Base-by-base conservation (phyloP, 1,140 invertebrate genomes). In the Ceratitis capitata region DNA sequence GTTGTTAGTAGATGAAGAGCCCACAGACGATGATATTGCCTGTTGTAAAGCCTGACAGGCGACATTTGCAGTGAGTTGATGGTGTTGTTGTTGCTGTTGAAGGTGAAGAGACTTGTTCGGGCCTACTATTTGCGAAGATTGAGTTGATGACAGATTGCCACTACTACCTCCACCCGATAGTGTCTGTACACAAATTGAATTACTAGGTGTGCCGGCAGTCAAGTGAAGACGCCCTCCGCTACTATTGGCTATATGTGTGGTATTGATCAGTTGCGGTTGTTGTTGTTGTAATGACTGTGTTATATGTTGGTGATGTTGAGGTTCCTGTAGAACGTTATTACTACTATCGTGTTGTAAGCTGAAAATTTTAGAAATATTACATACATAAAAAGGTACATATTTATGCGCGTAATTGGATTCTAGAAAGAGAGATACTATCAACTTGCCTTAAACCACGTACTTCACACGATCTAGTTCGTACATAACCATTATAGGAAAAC, bases 171-270 rank as follows among this genome's bases (percentile, higher is more conserved):
- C 23, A 74, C 56, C 19, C 42, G 84, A 58, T 16, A 91, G 85
- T 2, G 90, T 87, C 83, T 91, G 90, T 0, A 91, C 87, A 85
- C 90, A 91, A 61, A 91, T 89, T 10, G 90, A 89, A 35, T 88
- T 88, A 85, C 87, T 91, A 42, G 78, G 58, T 26, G 69, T 9
- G 26, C 85, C 83, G 39, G 87, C 85, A 42, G 78, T 32, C 56
- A 86, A 61, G 45, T 87, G 88, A n/a, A 47, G 83, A 29, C 39
- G 85, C 49, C 39, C 82, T 16, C 39, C 69, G 32, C 58, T 86
- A 32, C 74, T 86, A 84, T 69, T 85, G 58, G 23, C 88, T 84
- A n/a, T 87, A 84, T 82, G 87, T 85, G 32, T 87, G 87, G 10
- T 87, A 85, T 29, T 87, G n/a, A 85, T 47, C 42, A 74, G 35